A percentile compares a stretch with the other conserved stretches of the same genome.
Conservation (phyloP, 2,797 vertebrate genomes). For the Hippocampus kuda region DNA sequence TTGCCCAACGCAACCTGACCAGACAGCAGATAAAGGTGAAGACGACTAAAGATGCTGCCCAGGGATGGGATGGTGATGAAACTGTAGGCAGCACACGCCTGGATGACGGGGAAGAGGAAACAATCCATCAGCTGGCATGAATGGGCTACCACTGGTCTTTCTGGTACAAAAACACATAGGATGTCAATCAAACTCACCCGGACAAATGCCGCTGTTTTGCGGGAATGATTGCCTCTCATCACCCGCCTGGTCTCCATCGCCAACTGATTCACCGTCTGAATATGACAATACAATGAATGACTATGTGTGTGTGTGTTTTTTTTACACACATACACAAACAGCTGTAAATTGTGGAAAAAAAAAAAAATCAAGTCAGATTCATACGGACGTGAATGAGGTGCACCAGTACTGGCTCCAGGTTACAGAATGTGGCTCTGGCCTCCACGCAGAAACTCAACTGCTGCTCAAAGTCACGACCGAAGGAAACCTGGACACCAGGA, state of each 20-base stretch:
- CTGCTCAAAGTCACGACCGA: slow-evolving; percentile 95
- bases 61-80: slow-evolving; percentile 97
- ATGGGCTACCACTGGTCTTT: background rate
- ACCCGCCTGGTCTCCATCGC: slow-evolving; percentile 92
- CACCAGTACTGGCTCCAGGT: slow-evolving; percentile 88
- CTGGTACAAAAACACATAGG: background rate
- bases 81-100: slow-evolving; percentile 97
- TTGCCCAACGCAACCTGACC: slow-evolving; percentile 94
- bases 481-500: slow-evolving; percentile 76
- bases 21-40: slow-evolving; percentile 87
- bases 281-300: background rate
- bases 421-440: slow-evolving; percentile 89
- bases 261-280: slow-evolving; percentile 86
- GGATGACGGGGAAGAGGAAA: slow-evolving; percentile 8
- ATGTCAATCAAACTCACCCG: slow-evolving; percentile 70
- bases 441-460: slow-evolving; percentile 97
- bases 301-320: slow-evolving; percentile 21
- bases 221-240: slow-evolving; percentile 90
- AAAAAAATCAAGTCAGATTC: accelerated
- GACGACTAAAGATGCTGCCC: slow-evolving; percentile 82
- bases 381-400: slow-evolving; percentile 88
- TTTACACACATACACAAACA: background rate
- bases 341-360: accelerated
- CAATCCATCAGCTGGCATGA: background rate
- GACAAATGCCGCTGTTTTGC: slow-evolving; percentile 93